phyloP scores from a whole-genome alignment of 2,797 vertebrate species.

The Paratrypauchen microcephalus region DNA sequence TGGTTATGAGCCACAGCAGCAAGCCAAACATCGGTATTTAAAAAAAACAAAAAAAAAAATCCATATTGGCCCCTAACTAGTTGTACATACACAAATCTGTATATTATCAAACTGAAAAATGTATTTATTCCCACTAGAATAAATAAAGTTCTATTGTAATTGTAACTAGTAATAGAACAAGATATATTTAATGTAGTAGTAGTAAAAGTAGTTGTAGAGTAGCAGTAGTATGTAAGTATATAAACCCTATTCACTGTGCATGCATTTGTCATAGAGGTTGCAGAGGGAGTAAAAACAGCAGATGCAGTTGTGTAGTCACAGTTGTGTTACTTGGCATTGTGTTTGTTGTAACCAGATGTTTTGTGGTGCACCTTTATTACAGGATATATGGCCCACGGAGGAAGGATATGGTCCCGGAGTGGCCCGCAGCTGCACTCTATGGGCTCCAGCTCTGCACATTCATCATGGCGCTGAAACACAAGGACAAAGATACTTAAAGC shows the following conservation, averaged over 20 bases:
- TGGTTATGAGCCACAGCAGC: no score
- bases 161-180: no score
- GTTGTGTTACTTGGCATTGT: conserved; percentile 22
- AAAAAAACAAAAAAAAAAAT: no score
- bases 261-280: conserved; percentile 9
- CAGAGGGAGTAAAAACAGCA: conserved; percentile 22
- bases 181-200: no score
- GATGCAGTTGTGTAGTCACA: conserved; percentile 27
- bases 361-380: conserved; percentile 82
- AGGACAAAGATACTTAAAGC: neutral
- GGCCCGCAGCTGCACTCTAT: conserved; percentile 83
- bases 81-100: no score
- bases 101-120: no score
- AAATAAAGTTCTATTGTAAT: no score
- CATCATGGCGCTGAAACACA: conserved; percentile 83
- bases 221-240: no score
- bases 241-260: neutral
- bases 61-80: no score
- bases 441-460: conserved; percentile 79
- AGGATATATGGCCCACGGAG: conserved; percentile 90
- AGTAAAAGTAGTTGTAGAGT: no score
- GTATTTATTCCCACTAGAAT: no score
- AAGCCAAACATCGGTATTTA: no score
- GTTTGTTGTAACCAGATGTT: conserved; percentile 14
- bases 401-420: conserved; percentile 88